Evolutionary conservation across 2,888 invertebrate genomes (phyloP).

Genomic region (Galerucella pusilla): DNA sequence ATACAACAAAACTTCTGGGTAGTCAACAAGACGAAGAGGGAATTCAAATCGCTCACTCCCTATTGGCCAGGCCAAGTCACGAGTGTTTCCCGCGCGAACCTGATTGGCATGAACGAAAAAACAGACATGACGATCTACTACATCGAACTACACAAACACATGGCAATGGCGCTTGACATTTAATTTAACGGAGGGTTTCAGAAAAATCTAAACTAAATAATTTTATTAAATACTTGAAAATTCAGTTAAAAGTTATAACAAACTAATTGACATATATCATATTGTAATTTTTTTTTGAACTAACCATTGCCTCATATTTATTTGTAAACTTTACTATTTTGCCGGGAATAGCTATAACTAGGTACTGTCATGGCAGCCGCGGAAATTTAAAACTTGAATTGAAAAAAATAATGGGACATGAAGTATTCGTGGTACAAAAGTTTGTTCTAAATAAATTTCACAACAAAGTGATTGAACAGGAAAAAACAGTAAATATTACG

Average conservation of each 20-base stretch:
- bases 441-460: not conserved
- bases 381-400: slow-evolving; percentile 53
- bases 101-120: slow-evolving; percentile 57
- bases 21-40: slow-evolving; percentile 62
- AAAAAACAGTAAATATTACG: not conserved
- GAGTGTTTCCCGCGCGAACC: slow-evolving; percentile 62
- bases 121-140: slow-evolving; percentile 45
- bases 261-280: slow-evolving; percentile 47
- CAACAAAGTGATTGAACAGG: not conserved
- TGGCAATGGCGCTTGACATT: slow-evolving; percentile 56
- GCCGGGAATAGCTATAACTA: slow-evolving; percentile 54
- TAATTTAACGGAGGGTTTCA: slow-evolving; percentile 56
- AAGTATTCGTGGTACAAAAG: not conserved
- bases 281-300: slow-evolving; percentile 29
- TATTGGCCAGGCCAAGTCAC: slow-evolving; percentile 62
- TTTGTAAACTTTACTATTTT: slow-evolving; percentile 47
- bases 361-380: slow-evolving; percentile 60
- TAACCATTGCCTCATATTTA: slow-evolving; percentile 38
- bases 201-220: slow-evolving; percentile 25
- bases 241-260: slow-evolving; percentile 46
- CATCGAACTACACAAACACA: slow-evolving; percentile 54
- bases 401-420: not conserved
- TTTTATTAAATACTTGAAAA: slow-evolving; percentile 40
- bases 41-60: slow-evolving; percentile 63
- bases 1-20: slow-evolving; percentile 65